Conservation (phyloP, 1,140 invertebrate genomes). For the Phortica variegata region DNA sequence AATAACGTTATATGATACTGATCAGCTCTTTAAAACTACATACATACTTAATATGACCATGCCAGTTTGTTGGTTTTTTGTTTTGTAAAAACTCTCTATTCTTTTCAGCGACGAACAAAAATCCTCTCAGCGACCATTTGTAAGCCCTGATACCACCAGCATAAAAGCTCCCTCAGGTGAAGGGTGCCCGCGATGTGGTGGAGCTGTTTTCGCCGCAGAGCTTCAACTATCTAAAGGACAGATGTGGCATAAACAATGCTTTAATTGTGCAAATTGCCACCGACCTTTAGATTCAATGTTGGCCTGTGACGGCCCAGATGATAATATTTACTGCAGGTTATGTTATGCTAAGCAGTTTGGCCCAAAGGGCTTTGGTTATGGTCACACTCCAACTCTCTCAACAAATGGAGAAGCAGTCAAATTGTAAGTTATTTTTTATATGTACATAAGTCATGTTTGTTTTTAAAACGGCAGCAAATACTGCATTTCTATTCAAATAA, state of each 20-base stretch:
- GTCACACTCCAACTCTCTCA: slow-evolving; percentile 77
- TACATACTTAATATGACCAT: no score
- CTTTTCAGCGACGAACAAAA: slow-evolving; percentile 71
- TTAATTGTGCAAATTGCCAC: slow-evolving; percentile 87
- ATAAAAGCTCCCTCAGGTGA: slow-evolving; percentile 81
- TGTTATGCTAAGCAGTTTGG: slow-evolving; percentile 87
- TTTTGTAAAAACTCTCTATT: not conserved
- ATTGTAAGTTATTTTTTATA: slow-evolving; percentile 63
- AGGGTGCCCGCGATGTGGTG: slow-evolving; percentile 85
- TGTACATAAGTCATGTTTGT: not conserved
- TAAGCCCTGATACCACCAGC: slow-evolving; percentile 80
- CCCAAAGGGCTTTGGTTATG: slow-evolving; percentile 84
- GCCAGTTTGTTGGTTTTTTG: no score
- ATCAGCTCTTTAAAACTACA: no score
- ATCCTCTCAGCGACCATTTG: slow-evolving; percentile 69
- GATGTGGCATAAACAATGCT: slow-evolving; percentile 92
- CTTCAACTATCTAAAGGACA: slow-evolving; percentile 87
- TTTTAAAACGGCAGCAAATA: not conserved
- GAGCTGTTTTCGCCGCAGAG: slow-evolving; percentile 88
- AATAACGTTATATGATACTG: no score
- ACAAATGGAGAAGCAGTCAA: slow-evolving; percentile 69
- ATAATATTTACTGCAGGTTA: slow-evolving; percentile 80
- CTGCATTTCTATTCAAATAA: not conserved
- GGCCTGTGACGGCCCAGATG: slow-evolving; percentile 82
- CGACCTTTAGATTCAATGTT: slow-evolving; percentile 89